Evolutionary conservation across 2,888 invertebrate genomes (phyloP), one percentile per base, ranked within the genome.

Genomic region (Beris morrisii): DNA sequence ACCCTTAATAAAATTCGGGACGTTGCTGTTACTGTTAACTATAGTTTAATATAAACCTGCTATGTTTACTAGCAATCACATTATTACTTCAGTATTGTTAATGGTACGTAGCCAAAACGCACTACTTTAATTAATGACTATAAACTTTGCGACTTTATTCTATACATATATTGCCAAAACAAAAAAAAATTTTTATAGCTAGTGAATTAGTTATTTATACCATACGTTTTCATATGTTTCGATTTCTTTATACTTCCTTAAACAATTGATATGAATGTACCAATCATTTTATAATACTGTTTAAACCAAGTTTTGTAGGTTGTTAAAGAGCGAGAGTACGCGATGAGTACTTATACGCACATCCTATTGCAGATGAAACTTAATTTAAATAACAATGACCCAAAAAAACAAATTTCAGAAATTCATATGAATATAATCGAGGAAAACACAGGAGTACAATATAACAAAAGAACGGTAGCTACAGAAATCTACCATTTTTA

Each of bases 21-120:
- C n/a, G n/a, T n/a, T n/a, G 31, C 50, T 50, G 61, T 61, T 61
- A 48, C 48, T 61, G 50, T 61, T 61, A 61, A 32, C 38, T 58
- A 50, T 61, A 61, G 48, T 61, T 61, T 22, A 61, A 52, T 57
- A 65, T 64, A 67, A 58, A 64, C 55, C 64, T 64, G 46, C 44
- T 57, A 53, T 15, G 50, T 54, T 64, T 63, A 64, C 53, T 61
- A 61, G 61, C 61, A 61, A 61, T 61, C 61, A 52, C 48, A 61
- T 61, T 50, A 61, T 52, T 61, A 22, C 22, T 57, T 15, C 28
- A 30, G 30, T 53, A 3, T 52, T 61, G 48, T 61, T 52, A 5
- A 4, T 54, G 12, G n/a, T 46, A 48, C 32, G 48, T 59, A 59
- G 48, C 38, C 50, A 50, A 50, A 61, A 50, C 61, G 50, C 48